These are phyloP conservation scores for Troides oblongomaculatus DNA, from an alignment of 2,888 invertebrate species.

Conservation along the genomic window DNA sequence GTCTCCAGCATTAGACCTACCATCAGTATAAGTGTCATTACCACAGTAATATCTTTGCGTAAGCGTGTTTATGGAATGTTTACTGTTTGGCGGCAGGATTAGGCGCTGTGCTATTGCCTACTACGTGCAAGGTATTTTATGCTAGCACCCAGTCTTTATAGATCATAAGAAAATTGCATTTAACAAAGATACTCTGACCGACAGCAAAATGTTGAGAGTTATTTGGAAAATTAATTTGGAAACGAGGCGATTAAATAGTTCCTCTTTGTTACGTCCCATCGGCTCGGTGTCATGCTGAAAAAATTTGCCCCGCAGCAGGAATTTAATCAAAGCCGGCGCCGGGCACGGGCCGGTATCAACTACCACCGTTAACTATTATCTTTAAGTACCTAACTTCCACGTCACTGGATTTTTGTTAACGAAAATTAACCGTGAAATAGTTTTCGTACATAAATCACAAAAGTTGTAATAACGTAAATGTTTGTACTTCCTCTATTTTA, in stretches of 20 bases:
- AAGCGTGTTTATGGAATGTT: no score
- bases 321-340: slow-evolving; percentile 49
- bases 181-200: slow-evolving; percentile 7
- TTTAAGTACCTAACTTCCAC: slow-evolving; percentile 4
- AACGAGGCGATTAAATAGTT: slow-evolving; percentile 30
- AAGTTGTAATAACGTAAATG: no score
- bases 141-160: background rate
- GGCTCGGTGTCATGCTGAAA: slow-evolving; percentile 38
- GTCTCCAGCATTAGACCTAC: no score
- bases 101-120: no score
- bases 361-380: slow-evolving; percentile 9
- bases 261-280: slow-evolving; percentile 26
- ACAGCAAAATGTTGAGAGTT: slow-evolving; percentile 23
- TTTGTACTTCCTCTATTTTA: no score
- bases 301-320: slow-evolving; percentile 45
- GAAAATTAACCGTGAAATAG: background rate
- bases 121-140: background rate
- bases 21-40: no score
- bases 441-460: background rate
- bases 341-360: background rate
- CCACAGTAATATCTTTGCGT: no score
- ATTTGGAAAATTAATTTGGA: slow-evolving; percentile 27
- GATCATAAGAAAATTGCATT: slow-evolving; percentile 6
- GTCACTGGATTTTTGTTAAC: background rate
- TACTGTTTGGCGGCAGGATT: no score